phyloP scores from a whole-genome alignment of 2,113 vertebrate genomes.

The Gambusia holbrooki region DNA sequence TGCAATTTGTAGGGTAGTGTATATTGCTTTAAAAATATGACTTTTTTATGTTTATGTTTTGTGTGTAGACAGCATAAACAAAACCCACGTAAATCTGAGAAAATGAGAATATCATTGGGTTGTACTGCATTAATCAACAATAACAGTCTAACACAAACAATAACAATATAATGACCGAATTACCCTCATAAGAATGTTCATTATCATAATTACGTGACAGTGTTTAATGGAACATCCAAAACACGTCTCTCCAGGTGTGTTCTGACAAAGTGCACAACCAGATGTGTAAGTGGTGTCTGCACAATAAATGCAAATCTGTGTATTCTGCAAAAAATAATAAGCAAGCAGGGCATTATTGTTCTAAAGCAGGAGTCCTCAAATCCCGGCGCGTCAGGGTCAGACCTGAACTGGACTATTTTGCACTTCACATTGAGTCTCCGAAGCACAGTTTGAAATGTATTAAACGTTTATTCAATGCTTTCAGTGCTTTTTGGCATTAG shows the following conservation, averaged over 20 bases:
- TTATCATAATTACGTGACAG: neutral
- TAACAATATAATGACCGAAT: neutral
- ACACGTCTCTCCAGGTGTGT: neutral
- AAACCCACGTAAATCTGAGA: neutral
- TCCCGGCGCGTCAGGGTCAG: too few relatives aligned
- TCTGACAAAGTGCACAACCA: slow-evolving; percentile 1
- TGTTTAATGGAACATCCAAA: neutral
- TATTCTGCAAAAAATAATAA: slow-evolving; percentile 3
- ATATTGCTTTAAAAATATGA: neutral
- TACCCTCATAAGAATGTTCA: slow-evolving; percentile 12
- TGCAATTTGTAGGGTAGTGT: neutral
- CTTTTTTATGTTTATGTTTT: neutral
- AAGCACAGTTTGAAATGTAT: too few relatives aligned
- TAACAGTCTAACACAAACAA: slow-evolving; percentile 4
- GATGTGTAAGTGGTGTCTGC: slow-evolving; percentile 42
- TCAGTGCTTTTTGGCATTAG: too few relatives aligned
- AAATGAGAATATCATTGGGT: neutral
- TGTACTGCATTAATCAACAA: neutral
- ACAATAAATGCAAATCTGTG: slow-evolving; percentile 51
- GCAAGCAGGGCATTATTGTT: slow-evolving; percentile 9
- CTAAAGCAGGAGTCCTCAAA: neutral
- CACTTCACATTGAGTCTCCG: too few relatives aligned
- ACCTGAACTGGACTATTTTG: too few relatives aligned
- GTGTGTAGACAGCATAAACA: neutral
- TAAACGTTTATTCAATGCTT: too few relatives aligned